Conservation (phyloP, 2,113 vertebrate genomes). For the Bos javanicus region DNA sequence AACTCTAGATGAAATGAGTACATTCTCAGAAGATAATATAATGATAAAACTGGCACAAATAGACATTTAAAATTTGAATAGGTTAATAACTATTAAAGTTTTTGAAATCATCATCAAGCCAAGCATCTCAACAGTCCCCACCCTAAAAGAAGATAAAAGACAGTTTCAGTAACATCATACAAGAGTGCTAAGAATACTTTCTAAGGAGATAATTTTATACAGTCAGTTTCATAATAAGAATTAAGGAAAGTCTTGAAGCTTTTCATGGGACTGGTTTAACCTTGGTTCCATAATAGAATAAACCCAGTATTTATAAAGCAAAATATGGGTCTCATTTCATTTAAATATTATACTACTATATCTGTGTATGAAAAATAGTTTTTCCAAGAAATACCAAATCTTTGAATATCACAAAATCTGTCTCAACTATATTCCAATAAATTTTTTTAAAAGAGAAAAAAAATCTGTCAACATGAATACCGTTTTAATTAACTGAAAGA, state of each 20-base stretch:
- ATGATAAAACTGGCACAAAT: not conserved
- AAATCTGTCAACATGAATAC: not conserved
- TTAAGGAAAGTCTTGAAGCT: not conserved
- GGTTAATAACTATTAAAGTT: not conserved
- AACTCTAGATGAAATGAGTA: not conserved
- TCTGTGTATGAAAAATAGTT: not conserved
- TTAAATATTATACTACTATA: not conserved
- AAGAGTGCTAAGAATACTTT: not conserved
- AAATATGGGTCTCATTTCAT: not conserved
- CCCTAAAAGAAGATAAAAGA: not conserved
- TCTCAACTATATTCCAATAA: not conserved
- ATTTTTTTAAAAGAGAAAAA: not conserved
- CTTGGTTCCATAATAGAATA: not conserved
- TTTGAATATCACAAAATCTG: not conserved
- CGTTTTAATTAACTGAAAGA: not conserved
- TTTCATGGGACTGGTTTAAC: not conserved
- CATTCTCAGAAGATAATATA: not conserved
- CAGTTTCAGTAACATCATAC: not conserved
- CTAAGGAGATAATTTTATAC: not conserved
- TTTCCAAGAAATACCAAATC: not conserved
- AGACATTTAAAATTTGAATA: not conserved
- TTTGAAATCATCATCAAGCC: not conserved
- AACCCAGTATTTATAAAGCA: not conserved
- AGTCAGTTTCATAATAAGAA: not conserved
- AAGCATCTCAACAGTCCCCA: not conserved